Conservation (phyloP, 2,113 vertebrate species). For the Strix aluco region DNA sequence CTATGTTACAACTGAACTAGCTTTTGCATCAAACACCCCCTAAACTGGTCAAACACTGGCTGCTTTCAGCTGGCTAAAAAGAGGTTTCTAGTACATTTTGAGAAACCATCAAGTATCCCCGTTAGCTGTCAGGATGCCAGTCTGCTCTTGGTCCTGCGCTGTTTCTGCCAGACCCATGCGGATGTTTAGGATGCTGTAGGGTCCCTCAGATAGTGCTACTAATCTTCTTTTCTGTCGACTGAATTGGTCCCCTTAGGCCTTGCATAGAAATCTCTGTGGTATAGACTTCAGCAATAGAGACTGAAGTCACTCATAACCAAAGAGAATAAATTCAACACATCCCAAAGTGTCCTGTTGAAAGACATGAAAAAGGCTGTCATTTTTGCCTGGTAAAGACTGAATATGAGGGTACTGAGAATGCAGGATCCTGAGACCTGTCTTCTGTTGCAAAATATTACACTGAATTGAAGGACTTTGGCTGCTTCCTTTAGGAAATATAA, state of each 20-base stretch:
- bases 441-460: neutral
- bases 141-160: neutral
- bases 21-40: neutral
- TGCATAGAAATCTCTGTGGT: neutral
- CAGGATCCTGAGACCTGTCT: neutral
- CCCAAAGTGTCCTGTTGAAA: neutral
- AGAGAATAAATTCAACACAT: neutral
- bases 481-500: slow-evolving; percentile 40
- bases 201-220: neutral
- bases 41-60: neutral
- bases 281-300: neutral
- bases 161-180: neutral
- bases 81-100: neutral
- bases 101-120: neutral
- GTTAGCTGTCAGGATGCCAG: neutral
- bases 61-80: neutral
- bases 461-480: neutral
- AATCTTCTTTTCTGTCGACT: neutral
- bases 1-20: neutral
- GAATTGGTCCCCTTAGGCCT: neutral
- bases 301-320: neutral
- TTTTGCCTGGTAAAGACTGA: neutral
- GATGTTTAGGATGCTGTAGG: neutral
- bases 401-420: neutral
- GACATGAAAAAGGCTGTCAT: neutral